phyloP scores from a whole-genome alignment of 2,888 invertebrate species.

The Drosophila nr. perissopoda region DNA sequence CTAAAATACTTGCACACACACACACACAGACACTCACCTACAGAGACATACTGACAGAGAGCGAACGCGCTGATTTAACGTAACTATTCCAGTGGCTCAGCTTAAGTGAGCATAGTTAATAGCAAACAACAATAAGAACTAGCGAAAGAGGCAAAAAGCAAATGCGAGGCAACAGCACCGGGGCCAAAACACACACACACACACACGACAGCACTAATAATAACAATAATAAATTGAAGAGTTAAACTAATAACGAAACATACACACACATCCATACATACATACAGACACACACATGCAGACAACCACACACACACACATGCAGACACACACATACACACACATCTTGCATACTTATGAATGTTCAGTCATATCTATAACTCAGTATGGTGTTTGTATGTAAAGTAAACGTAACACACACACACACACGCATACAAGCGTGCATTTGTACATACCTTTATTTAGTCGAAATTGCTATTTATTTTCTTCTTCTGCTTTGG shows the following conservation, averaged over 20 bases:
- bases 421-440: constrained; percentile 16
- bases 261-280: constrained; percentile 12
- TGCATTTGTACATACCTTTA: constrained; percentile 63
- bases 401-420: constrained; percentile 47
- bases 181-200: constrained; percentile 33
- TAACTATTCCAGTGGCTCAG: constrained; percentile 69
- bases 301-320: not conserved
- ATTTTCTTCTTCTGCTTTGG: constrained; percentile 69
- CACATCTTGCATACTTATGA: constrained; percentile 2
- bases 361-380: constrained; percentile 45
- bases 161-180: constrained; percentile 39
- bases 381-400: constrained; percentile 49
- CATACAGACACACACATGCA: not conserved
- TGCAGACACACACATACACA: constrained; percentile 26
- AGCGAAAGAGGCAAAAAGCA: constrained; percentile 45
- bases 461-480: constrained; percentile 77
- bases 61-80: constrained; percentile 71
- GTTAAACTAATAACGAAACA: constrained; percentile 77
- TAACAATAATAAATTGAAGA: constrained; percentile 80
- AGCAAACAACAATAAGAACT: constrained; percentile 64
- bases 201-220: constrained; percentile 54
- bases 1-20: constrained; percentile 32
- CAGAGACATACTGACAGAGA: constrained; percentile 13
- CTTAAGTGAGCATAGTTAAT: constrained; percentile 73
- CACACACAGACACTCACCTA: constrained; percentile 28